These are phyloP conservation scores for Scaptomyza cyrtandrae DNA, from an alignment of 2,888 invertebrate genomes.

Conservation along the genomic window DNA sequence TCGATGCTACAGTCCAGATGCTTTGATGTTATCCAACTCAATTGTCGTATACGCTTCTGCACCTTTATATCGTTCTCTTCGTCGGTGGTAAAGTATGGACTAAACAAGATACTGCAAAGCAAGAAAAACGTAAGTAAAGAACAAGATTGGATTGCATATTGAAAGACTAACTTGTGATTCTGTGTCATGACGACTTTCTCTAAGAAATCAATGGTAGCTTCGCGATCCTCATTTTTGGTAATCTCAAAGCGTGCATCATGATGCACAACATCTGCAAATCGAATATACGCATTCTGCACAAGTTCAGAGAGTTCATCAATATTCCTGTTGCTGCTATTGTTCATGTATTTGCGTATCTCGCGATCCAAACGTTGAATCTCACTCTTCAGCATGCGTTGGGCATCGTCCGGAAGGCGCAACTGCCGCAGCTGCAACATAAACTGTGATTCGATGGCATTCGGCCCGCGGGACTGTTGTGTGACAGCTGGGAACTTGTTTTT, in stretches of 20 bases:
- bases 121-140: background rate
- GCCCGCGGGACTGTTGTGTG: slow-evolving; percentile 62
- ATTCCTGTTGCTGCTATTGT: slow-evolving; percentile 73
- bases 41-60: slow-evolving; percentile 96
- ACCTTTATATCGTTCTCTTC: slow-evolving; percentile 97
- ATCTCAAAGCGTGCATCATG: slow-evolving; percentile 81
- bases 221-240: slow-evolving; percentile 88
- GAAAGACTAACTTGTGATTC: slow-evolving; percentile 90
- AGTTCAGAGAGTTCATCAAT: slow-evolving; percentile 95
- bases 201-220: slow-evolving; percentile 94
- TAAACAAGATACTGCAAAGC: slow-evolving; percentile 89
- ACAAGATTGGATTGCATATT: background rate
- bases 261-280: slow-evolving; percentile 81
- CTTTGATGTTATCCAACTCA: slow-evolving; percentile 98
- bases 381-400: slow-evolving; percentile 81
- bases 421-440: slow-evolving; percentile 82
- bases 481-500: slow-evolving; percentile 51
- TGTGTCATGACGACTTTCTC: slow-evolving; percentile 97
- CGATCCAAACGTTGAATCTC: slow-evolving; percentile 83
- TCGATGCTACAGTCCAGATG: slow-evolving; percentile 97
- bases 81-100: slow-evolving; percentile 94
- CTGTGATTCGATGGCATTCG: slow-evolving; percentile 80
- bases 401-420: slow-evolving; percentile 83
- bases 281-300: slow-evolving; percentile 93
- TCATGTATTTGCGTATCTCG: slow-evolving; percentile 81